These are phyloP conservation scores for Diorhabda elongata DNA, from an alignment of 1,140 invertebrate species.

Conservation along the genomic window DNA sequence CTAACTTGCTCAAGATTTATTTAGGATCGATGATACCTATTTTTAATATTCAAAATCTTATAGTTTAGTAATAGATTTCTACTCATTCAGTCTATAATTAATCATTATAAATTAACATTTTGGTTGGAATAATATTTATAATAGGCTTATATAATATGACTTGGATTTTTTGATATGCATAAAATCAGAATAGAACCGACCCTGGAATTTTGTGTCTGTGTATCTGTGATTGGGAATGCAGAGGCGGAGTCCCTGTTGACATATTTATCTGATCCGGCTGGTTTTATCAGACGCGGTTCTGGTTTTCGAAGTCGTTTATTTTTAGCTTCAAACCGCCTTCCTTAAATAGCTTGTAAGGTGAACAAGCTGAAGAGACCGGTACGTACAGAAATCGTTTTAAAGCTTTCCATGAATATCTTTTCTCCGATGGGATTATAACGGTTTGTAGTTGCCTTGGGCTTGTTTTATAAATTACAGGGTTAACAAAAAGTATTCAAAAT, in stretches of 20 bases:
- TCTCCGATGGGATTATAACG: neutral
- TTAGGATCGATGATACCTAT: too few species aligned
- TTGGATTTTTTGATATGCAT: too few species aligned
- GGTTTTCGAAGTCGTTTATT: conserved; percentile 38
- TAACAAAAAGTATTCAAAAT: too few species aligned
- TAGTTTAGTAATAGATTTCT: too few species aligned
- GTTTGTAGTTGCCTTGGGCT: neutral
- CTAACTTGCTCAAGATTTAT: too few species aligned
- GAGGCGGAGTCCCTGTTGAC: conserved; percentile 43
- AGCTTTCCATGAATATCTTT: neutral
- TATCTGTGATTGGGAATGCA: conserved; percentile 36
- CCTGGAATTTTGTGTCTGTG: conserved; percentile 4
- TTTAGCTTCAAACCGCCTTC: conserved; percentile 36
- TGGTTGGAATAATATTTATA: too few species aligned
- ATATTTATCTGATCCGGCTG: conserved; percentile 45
- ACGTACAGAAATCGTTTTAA: neutral
- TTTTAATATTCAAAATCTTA: too few species aligned
- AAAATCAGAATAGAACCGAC: neutral
- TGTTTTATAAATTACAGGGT: too few species aligned
- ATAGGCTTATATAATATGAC: too few species aligned
- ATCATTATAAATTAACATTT: too few species aligned
- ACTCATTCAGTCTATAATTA: too few species aligned
- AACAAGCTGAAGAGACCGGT: neutral
- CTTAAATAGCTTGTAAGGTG: conserved; percentile 36
- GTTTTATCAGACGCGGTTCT: conserved; percentile 37